These are phyloP conservation scores for Meloidogyne hapla DNA, from an alignment of 1,140 invertebrate species.

Conservation along the genomic window DNA sequence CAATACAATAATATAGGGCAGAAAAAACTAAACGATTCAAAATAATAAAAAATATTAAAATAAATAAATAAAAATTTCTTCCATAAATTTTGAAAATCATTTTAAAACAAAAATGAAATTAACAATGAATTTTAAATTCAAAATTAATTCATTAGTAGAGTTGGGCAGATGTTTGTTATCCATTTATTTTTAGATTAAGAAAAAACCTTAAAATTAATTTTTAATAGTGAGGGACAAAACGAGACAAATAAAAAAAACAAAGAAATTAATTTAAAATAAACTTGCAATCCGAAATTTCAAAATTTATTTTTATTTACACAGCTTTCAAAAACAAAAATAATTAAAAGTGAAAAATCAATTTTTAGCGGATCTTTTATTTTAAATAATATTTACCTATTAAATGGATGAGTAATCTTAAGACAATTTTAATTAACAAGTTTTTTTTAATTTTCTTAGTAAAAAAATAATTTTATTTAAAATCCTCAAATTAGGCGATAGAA, in stretches of 20 bases:
- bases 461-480: too few species aligned
- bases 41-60: neutral
- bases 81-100: conserved; percentile 1
- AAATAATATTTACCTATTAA: too few species aligned
- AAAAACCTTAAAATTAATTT: neutral
- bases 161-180: neutral
- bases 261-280: neutral
- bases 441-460: too few species aligned
- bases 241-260: conserved; percentile 6
- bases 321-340: neutral
- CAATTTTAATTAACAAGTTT: too few species aligned
- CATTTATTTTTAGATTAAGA: neutral
- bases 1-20: neutral
- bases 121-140: neutral
- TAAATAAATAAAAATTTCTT: conserved; percentile 4
- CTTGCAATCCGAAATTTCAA: neutral
- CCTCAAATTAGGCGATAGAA: too few species aligned
- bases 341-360: too few species aligned
- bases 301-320: neutral
- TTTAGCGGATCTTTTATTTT: too few species aligned
- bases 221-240: neutral
- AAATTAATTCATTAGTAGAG: neutral
- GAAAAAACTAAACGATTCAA: neutral
- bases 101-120: neutral
- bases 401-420: too few species aligned